Base-by-base conservation (phyloP, 2,797 vertebrate genomes). In the Poecilia velifera region DNA sequence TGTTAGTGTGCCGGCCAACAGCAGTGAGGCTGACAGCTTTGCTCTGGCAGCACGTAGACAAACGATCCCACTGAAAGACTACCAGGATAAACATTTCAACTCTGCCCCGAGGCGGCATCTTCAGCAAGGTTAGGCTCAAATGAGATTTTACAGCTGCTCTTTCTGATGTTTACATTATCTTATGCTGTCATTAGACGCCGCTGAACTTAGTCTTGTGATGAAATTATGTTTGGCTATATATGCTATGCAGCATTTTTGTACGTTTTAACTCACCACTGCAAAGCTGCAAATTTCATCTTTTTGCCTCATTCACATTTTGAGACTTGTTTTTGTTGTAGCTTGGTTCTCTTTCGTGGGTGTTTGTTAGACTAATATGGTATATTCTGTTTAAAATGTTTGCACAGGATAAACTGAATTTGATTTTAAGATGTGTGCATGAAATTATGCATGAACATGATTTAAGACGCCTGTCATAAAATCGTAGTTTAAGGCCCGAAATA, bases 81-180 rank as follows among this genome's bases (percentile, higher is more conserved):
- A 3, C 64, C 34, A 25, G 47, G 78, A 81, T 64, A 43, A 76
- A 82, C 72, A 36, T 80, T 78, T 82, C 77, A 79, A 66, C 77
- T 89, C 82, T 78, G 82, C 18, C 83, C 86, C 3, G 49, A 36
- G 86, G 76, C 25, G 6, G 74, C 82, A 62, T 92, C 86, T 77
- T 80, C 77, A 76, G 34, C 47, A 84, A 90, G 93, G 90, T 92
- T 84, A 12, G 88, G 88, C 85, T 82, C 49, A 84, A 82, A 78
- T 84, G 36, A 81, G 47, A 80, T 64, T 74, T 76, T 62, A 34
- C 1, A 28, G 46, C 64, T 57, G 70, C 64, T 83, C 77, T 71
- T 74, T 76, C 18, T 62, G 41, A 0, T 39, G 20, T 5, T 4
- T 36, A 51, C 14, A 22, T 80, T 75, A 73, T 78, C 6, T n/a